Base-by-base conservation (phyloP, 2,113 vertebrate species). In the Leucopsar rothschildi region DNA sequence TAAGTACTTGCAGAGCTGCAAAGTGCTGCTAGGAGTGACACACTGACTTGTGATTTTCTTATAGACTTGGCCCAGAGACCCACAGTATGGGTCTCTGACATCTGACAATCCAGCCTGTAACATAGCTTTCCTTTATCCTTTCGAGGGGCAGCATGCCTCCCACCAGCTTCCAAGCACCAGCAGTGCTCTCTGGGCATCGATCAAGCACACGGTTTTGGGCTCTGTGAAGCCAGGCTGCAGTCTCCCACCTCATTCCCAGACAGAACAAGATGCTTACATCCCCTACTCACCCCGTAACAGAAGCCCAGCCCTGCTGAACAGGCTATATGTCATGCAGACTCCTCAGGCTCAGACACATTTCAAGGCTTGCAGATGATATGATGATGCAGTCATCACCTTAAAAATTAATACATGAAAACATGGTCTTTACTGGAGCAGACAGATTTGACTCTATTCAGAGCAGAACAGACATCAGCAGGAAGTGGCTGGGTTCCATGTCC, bases 81-180 rank as follows among this genome's bases (percentile, higher is more conserved):
- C 39, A n/a, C 12, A 33, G 33, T 42, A 55, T 42, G 45, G 45
- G 35, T 35, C 23, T 65, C 39, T 87, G 20, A 39, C 16, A 11
- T 82, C 49, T 44, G 49, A 59, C 39, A 75, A 39, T 29, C 23
- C 19, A 53, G 7, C 24, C 55, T 33, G 24, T 27, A 82, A 52
- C 20, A 56, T 47, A 42, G n/a, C 21, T 44, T 56, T 21, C 27
- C 23, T 18, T 17, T 28, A 55, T 24, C 27, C 24, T 84, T 61
- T 64, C 0, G 0, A 75, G 44, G 23, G 29, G 22, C 56, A 76
- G 18, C 40, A 82, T 29, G 8, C 42, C 44, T 79, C 1, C 0
- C 29, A 59, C 15, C 24, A 63, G 44, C 31, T 49, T 79, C 40
- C 22, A 49, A 40, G 40, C 35, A 71, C 11, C 33, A 76, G 44